These are phyloP conservation scores for Machimus atricapillus DNA, from an alignment of 2,888 invertebrate species.

Conservation along the genomic window DNA sequence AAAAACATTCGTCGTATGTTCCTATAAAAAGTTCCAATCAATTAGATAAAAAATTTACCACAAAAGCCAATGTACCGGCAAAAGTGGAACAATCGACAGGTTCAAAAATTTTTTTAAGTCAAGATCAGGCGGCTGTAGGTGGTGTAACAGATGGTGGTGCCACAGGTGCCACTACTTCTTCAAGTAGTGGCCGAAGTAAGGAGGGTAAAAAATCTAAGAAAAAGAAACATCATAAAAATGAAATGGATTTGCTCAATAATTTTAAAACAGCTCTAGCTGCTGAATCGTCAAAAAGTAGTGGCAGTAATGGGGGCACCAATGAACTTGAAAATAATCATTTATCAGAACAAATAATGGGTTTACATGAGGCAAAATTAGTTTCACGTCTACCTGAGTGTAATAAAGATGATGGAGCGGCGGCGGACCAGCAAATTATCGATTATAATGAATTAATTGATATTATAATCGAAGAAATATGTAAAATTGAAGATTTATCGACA, in stretches of 20 bases:
- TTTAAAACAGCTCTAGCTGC: slow-evolving; percentile 55
- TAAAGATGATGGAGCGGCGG: not conserved
- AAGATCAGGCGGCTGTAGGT: not conserved
- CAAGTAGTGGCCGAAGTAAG: slow-evolving; percentile 46
- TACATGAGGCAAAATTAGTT: not conserved
- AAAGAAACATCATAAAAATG: slow-evolving; percentile 58
- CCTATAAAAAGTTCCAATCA: slow-evolving; percentile 40
- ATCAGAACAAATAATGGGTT: not conserved
- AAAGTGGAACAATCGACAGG: not conserved
- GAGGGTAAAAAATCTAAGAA: slow-evolving; percentile 54
- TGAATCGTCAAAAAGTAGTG: slow-evolving; percentile 38
- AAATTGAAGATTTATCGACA: slow-evolving; percentile 55
- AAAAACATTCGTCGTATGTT: slow-evolving; percentile 33
- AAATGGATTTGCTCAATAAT: slow-evolving; percentile 61
- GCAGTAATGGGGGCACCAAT: slow-evolving; percentile 13
- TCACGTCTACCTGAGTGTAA: not conserved
- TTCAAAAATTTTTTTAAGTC: not conserved
- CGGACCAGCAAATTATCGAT: not conserved
- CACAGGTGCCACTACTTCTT: too few relatives aligned
- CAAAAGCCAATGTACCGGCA: not conserved
- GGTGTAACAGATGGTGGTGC: not conserved
- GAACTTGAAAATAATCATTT: not conserved
- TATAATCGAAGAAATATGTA: slow-evolving; percentile 56
- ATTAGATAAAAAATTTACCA: slow-evolving; percentile 43
- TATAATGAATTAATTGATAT: slow-evolving; percentile 33